Conservation (phyloP, 2,888 invertebrate genomes). For the Sarcophaga caerulescens region DNA sequence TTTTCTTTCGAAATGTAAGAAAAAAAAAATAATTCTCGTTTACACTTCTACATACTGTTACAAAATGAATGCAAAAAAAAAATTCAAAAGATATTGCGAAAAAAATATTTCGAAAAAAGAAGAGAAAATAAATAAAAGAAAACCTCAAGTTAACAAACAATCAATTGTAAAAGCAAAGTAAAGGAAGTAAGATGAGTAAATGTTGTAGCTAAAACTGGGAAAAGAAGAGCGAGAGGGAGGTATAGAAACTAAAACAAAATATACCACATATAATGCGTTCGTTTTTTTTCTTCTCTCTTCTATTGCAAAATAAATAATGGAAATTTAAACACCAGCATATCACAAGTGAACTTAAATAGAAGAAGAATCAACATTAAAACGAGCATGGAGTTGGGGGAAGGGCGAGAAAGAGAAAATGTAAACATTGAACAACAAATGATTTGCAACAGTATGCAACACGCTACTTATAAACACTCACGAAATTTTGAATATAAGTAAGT, state of each 20-base stretch:
- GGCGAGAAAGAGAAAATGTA: slow-evolving; percentile 40
- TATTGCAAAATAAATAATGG: slow-evolving; percentile 57
- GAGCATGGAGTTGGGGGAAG: background rate
- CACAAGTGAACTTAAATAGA: slow-evolving; percentile 26
- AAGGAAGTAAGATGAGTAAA: background rate
- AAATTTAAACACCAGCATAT: slow-evolving; percentile 50
- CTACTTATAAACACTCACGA: no score
- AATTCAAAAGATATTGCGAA: background rate
- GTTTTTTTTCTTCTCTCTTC: background rate
- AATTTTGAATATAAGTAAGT: no score
- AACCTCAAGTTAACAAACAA: slow-evolving; percentile 37
- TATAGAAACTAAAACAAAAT: slow-evolving; percentile 24
- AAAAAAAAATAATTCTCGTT: background rate
- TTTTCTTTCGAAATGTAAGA: background rate
- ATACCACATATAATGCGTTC: slow-evolving; percentile 51
- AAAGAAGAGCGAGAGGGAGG: background rate
- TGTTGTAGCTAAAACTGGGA: background rate
- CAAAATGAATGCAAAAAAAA: slow-evolving; percentile 7
- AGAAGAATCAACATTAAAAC: no score
- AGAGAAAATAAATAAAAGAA: slow-evolving; percentile 39
- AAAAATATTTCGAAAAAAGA: slow-evolving; percentile 25
- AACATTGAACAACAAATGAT: slow-evolving; percentile 55
- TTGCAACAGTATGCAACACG: slow-evolving; percentile 27
- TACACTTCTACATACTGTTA: background rate
- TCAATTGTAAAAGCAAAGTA: slow-evolving; percentile 9